Conservation (phyloP, 1,140 invertebrate genomes). For the Ooceraea biroi region DNA sequence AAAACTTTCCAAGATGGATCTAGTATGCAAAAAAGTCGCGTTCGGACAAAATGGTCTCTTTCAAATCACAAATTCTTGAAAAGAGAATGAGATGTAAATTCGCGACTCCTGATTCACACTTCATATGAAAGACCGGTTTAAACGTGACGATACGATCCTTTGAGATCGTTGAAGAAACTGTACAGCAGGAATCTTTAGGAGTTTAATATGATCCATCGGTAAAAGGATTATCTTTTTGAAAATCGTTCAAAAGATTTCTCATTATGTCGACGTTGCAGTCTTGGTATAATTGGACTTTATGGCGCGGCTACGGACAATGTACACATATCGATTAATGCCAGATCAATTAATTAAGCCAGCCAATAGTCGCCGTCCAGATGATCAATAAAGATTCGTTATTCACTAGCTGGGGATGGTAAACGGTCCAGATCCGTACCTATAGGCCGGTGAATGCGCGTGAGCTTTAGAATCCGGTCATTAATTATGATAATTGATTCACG, state of each 20-base stretch:
- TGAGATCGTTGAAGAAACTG: conserved; percentile 18
- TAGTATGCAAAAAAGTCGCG: background rate
- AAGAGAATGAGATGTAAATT: background rate
- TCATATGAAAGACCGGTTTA: conserved; percentile 9
- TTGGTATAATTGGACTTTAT: conserved; percentile 65
- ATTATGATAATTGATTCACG: conserved; percentile 74
- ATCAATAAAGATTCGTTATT: conserved; percentile 69
- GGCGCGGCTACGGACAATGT: conserved; percentile 31
- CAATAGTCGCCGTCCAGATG: conserved; percentile 58
- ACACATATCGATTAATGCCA: conserved; percentile 69
- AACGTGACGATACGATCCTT: conserved; percentile 11
- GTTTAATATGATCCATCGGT: conserved; percentile 8
- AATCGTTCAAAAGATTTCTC: conserved; percentile 15
- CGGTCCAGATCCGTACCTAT: background rate
- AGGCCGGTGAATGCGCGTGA: conserved; percentile 53
- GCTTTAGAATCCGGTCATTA: conserved; percentile 59
- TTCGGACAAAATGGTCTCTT: background rate
- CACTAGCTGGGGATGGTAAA: conserved; percentile 37
- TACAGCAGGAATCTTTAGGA: conserved; percentile 2
- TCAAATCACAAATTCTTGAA: background rate
- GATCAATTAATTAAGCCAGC: conserved; percentile 72
- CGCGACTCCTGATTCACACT: no score
- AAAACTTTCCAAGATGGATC: background rate
- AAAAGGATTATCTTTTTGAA: conserved; percentile 31
- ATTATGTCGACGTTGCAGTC: conserved; percentile 8